Conservation (phyloP, 2,113 vertebrate genomes). For the Hypocryptadius cinnamomeus region DNA sequence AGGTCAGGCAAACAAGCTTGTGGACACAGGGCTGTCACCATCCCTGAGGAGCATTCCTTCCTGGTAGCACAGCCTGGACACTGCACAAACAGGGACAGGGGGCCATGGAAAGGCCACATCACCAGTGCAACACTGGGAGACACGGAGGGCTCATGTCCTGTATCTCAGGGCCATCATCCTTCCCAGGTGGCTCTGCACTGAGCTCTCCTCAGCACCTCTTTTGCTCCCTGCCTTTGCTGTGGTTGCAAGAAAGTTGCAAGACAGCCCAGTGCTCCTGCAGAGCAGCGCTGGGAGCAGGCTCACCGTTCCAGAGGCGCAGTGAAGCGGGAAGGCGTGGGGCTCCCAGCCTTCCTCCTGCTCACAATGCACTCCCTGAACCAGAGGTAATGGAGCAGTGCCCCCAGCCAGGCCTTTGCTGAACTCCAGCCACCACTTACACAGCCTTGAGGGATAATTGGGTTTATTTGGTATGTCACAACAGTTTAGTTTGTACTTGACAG, state of each 20-base stretch:
- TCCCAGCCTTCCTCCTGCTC: not conserved
- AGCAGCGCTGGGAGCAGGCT: not conserved
- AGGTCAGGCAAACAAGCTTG: not conserved
- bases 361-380: conserved; percentile 34
- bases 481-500: not conserved
- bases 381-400: conserved; percentile 8
- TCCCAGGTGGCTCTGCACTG: not conserved
- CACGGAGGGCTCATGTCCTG: accelerated
- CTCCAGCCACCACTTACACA: not conserved
- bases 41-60: not conserved
- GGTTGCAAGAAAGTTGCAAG: not conserved
- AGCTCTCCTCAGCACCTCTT: not conserved
- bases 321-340: not conserved
- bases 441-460: not conserved
- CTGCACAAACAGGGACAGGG: not conserved
- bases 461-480: conserved; percentile 15
- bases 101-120: accelerated
- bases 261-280: not conserved
- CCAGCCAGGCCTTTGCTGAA: not conserved
- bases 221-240: accelerated
- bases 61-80: accelerated
- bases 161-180: accelerated
- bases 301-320: not conserved
- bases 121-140: accelerated
- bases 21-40: not conserved